Base-by-base conservation (phyloP, 2,888 invertebrate species). In the Pycnomerus fuliginosus region DNA sequence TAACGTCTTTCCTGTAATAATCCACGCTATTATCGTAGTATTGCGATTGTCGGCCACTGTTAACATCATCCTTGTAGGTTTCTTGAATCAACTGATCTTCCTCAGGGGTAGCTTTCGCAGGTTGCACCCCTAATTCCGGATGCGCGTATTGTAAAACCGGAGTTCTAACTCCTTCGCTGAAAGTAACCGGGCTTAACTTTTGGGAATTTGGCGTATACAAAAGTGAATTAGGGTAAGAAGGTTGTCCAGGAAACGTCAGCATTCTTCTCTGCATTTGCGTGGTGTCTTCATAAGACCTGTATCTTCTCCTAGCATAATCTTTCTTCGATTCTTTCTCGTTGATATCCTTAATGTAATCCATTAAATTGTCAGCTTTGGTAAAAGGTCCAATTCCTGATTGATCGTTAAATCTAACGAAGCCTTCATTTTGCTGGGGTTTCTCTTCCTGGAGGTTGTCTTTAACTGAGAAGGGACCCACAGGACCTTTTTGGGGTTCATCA, bases 91-190 rank as follows among this genome's bases (percentile, higher is more conserved):
- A 15, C 16, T 56, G 51, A 16, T 61, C 55, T 10, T 69, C 61
- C 45, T 70, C 71, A n/a, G 73, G 65, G 1, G 74, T 75, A 1
- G 76, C 76, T 68, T 83, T 84, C 1, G 86, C 87, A 0, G 87
- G 84, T 64, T 88, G 87, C 0, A 86, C 82, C 8, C 87, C 88
- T 3, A 87, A 69, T 57, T 88, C 88, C 0, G 88, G 88, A 64
- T 88, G 87, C 1, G 87, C 87, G 60, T 88, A 88, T 59, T 87
- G 87, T 0, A 87, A 73, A 2, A 88, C 85, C 0, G 88, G 87
- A 14, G 84, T 82, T 24, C 87, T 74, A 0, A 84, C 83, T 16
- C 85, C 84, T 55, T 86, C 83, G 47, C 83, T 85, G 48, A 86
- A 80, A 3, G 78, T 78, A 1, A 80, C 73, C 0, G 20, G 8